Evolutionary conservation across 2,888 invertebrate species (phyloP).

Genomic region (Drosophila colorata): DNA sequence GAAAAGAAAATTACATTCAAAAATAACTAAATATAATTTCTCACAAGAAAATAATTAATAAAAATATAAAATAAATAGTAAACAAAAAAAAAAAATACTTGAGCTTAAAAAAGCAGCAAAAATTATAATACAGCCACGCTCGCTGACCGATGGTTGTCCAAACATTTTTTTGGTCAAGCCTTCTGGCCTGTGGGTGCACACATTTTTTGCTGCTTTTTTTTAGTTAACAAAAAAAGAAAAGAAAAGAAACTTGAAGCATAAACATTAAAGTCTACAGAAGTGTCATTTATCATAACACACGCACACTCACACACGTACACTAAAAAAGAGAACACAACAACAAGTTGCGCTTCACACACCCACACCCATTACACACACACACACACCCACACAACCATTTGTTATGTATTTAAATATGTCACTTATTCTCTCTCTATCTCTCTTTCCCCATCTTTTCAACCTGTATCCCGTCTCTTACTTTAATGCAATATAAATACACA

Average conservation of each 20-base stretch:
- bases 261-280: slow-evolving; percentile 58
- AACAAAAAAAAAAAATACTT: neutral
- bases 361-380: slow-evolving; percentile 18
- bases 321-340: slow-evolving; percentile 27
- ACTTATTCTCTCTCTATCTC: slow-evolving; percentile 55
- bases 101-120: slow-evolving; percentile 15
- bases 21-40: slow-evolving; percentile 11
- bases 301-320: slow-evolving; percentile 26
- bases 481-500: slow-evolving; percentile 30
- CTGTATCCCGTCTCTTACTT: slow-evolving; percentile 38
- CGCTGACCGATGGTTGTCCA: neutral
- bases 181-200: neutral
- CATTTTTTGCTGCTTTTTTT: slow-evolving; percentile 16
- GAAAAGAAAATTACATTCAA: slow-evolving; percentile 6
- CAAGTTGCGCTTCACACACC: slow-evolving; percentile 54
- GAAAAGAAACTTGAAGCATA: slow-evolving; percentile 43
- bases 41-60: slow-evolving; percentile 3
- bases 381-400: slow-evolving; percentile 32
- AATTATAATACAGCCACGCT: neutral
- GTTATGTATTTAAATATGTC: slow-evolving; percentile 50
- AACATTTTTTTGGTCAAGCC: neutral
- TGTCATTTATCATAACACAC: slow-evolving; percentile 65
- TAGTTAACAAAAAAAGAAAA: slow-evolving; percentile 9
- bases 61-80: slow-evolving; percentile 12
- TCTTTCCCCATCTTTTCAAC: slow-evolving; percentile 30